A percentile compares a stretch with the other conserved stretches of the same genome.
Evolutionary conservation across 2,888 invertebrate genomes (phyloP).

Genomic region (Euproctis similis): DNA sequence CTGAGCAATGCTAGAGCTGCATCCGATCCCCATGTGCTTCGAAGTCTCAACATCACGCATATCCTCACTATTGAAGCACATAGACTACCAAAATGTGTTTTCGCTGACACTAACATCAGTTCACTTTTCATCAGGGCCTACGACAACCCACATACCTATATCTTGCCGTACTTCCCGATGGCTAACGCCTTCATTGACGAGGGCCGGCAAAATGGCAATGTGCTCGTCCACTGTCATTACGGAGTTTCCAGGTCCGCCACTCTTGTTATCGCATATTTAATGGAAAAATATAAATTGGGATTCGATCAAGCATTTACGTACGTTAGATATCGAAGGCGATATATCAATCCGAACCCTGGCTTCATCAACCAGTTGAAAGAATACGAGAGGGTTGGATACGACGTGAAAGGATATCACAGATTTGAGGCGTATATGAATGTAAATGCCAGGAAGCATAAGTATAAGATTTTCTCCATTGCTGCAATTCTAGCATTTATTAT

Average conservation of each 20-base stretch:
- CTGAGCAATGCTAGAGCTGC: conserved; percentile 65
- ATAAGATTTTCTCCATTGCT: conserved; percentile 55
- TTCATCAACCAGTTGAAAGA: conserved; percentile 94
- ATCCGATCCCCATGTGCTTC: conserved; percentile 44
- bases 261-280: conserved; percentile 95
- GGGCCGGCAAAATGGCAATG: conserved; percentile 79
- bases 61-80: conserved; percentile 65
- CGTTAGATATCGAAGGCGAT: conserved; percentile 89
- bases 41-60: conserved; percentile 61
- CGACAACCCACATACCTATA: conserved; percentile 59
- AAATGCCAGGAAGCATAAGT: conserved; percentile 54
- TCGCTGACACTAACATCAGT: conserved; percentile 48
- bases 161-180: conserved; percentile 67
- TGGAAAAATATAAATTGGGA: conserved; percentile 88
- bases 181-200: conserved; percentile 69
- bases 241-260: conserved; percentile 96
- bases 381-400: conserved; percentile 52
- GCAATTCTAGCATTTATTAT: conserved; percentile 50
- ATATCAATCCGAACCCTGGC: conserved; percentile 96
- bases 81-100: conserved; percentile 53
- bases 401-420: conserved; percentile 47
- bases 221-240: conserved; percentile 95
- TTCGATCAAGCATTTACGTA: conserved; percentile 91
- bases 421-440: conserved; percentile 59
- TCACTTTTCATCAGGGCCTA: conserved; percentile 67